Base-by-base conservation (phyloP, 1,140 invertebrate species). In the Charaxes varanes region DNA sequence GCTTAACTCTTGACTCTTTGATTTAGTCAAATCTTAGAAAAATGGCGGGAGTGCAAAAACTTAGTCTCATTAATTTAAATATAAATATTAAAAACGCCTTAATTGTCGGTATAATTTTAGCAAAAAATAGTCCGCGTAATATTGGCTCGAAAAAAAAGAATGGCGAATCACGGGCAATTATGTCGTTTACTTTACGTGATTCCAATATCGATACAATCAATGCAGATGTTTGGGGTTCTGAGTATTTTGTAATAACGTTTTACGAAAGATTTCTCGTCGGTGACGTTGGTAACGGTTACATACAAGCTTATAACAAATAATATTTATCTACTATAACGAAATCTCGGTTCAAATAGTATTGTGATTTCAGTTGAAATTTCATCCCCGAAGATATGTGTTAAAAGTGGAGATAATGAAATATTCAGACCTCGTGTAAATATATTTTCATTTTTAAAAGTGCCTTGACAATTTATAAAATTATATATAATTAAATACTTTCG, bases 121-220 rank as follows among this genome's bases (percentile, higher is more conserved):
- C 78, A 7, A 85, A 85, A 66, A 76, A 62, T 47, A 67, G 49
- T 43, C 68, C 76, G 3, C 61, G 71, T 24, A 62, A 51, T 14
- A 56, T 84, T 33, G 65, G 67, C 24, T 60, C 53, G 1, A 81
- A 78, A 52, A 83, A 78, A 49, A 82, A 80, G 47, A 74, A 62
- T 41, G 68, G 71, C 26, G 85, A 85, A 30, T 72, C 79, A 18
- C 73, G 87, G 50, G 86, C 82, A 2, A 90, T 92, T 17, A 91
- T 88, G 86, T 89, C 88, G 45, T 91, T 92, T 56, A 92, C 90
- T 1, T 41, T 92, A 4, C 73, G 90, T 37, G 91, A 92, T 84
- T 90, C 90, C 4, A 69, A 86, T 3, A 56, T 87, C 2, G 88
- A 92, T 65, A 89, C 88, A 13, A 90, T 91, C 19, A 92, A 92